A percentile compares a stretch with the other conserved stretches of the same genome.
Conservation (phyloP, 2,797 vertebrate species). For the Cyprinodon diabolis region DNA sequence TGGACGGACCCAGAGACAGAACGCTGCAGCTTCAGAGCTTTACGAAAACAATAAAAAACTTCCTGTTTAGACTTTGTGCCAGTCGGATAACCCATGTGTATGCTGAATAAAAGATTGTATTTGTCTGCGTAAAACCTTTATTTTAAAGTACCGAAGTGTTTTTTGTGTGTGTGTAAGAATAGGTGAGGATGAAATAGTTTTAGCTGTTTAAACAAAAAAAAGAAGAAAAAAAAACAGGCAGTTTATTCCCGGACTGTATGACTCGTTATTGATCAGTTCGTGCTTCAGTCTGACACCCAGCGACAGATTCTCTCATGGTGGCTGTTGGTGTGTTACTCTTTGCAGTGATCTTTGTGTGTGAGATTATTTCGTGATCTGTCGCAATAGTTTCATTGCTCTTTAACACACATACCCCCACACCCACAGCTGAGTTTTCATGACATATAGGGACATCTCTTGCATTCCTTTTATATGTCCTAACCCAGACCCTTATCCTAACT, state of each 20-base stretch:
- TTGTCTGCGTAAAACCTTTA: neutral
- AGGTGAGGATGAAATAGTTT: slow-evolving; percentile 31
- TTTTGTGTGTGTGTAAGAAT: neutral
- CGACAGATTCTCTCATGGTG: slow-evolving; percentile 22
- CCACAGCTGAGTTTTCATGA: neutral
- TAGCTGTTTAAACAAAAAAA: slow-evolving; percentile 32
- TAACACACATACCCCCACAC: slow-evolving; percentile 2
- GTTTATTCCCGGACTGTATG: slow-evolving; percentile 47
- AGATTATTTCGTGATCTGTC: slow-evolving; percentile 33
- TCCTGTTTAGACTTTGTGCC: too few relatives aligned
- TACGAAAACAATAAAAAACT: neutral
- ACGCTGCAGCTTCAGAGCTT: neutral
- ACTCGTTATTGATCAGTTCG: slow-evolving; percentile 38
- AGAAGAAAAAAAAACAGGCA: slow-evolving; percentile 31
- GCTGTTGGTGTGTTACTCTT: neutral
- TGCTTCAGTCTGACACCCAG: slow-evolving; percentile 18
- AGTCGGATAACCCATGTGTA: too few relatives aligned
- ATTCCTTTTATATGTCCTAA: too few relatives aligned
- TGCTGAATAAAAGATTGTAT: neutral
- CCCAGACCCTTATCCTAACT: too few relatives aligned
- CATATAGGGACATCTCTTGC: too few relatives aligned
- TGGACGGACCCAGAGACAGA: neutral
- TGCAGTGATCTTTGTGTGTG: slow-evolving; percentile 1
- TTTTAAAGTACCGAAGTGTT: neutral
- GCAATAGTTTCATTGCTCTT: slow-evolving; percentile 19